phyloP scores from a whole-genome alignment of 2,113 vertebrate genomes.

The Falcunculus frontatus region DNA sequence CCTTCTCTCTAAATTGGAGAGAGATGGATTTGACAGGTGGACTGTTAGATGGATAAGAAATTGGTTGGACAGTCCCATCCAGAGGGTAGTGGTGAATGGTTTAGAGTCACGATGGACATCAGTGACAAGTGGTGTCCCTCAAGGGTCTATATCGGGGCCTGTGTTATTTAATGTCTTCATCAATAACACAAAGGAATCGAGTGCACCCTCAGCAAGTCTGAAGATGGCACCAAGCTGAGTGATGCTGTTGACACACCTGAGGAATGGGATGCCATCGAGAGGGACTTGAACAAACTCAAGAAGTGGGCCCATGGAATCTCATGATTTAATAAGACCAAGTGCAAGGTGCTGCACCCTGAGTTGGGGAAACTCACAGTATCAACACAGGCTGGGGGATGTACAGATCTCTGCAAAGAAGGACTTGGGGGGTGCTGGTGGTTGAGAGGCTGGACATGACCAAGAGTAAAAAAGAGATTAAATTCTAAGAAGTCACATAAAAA shows the following conservation, averaged over 20 bases:
- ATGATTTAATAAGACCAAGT: not conserved
- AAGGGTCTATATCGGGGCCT: fast-evolving
- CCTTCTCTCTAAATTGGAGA: not conserved
- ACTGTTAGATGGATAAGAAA: not conserved
- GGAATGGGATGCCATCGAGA: not conserved
- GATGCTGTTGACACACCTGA: not conserved
- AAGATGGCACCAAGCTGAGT: not conserved
- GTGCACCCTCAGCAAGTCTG: not conserved
- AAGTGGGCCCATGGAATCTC: not conserved
- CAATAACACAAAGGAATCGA: not conserved
- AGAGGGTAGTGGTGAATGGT: not conserved
- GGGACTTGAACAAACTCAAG: not conserved
- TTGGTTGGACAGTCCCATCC: too few relatives aligned
- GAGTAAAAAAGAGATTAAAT: not conserved
- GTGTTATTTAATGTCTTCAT: not conserved
- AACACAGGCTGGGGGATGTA: not conserved
- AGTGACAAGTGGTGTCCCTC: not conserved
- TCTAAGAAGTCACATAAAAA: not conserved
- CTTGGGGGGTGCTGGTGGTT: not conserved
- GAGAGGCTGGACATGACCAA: not conserved
- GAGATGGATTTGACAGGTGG: not conserved
- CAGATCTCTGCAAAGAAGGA: not conserved
- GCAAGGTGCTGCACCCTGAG: not conserved
- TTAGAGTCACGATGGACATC: not conserved
- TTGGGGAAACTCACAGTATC: not conserved